Evolutionary conservation across 2,113 vertebrate genomes (phyloP).

Genomic region (Bubo blakistoni): DNA sequence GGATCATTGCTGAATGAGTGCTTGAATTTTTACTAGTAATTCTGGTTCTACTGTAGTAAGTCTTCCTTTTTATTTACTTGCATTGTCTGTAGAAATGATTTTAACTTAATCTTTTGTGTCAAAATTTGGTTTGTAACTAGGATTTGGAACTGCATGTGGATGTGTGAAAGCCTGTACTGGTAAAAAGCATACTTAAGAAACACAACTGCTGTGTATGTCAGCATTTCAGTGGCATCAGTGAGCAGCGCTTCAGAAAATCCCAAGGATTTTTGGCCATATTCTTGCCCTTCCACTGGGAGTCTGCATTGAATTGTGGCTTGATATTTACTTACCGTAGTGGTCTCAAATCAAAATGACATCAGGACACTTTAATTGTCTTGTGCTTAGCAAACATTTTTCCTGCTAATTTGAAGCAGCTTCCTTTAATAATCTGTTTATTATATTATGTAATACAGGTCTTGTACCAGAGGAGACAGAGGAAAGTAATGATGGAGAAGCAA

Average conservation of each 20-base stretch:
- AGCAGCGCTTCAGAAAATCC: not conserved
- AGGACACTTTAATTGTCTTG: not conserved
- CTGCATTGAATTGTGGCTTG: not conserved
- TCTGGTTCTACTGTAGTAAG: not conserved
- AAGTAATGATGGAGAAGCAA: constrained; percentile 81
- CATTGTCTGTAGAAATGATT: not conserved
- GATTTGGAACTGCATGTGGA: not conserved
- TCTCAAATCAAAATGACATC: not conserved
- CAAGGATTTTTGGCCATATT: not conserved
- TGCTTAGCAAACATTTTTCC: not conserved
- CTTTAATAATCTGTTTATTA: not conserved
- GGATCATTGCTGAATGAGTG: not conserved
- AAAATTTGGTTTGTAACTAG: not conserved
- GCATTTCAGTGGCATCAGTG: not conserved
- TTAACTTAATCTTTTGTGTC: not conserved
- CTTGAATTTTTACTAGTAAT: not conserved
- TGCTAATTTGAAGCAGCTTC: constrained; percentile 18
- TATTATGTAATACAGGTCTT: constrained; percentile 77
- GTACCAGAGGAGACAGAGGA: constrained; percentile 90
- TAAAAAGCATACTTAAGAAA: not conserved
- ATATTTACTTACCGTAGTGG: accelerated
- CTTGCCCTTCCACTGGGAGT: not conserved
- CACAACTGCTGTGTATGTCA: not conserved
- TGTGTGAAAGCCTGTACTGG: not conserved
- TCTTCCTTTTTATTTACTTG: not conserved